Percentiles rank a stretch among this genome's conserved stretches.
phyloP scores from a whole-genome alignment of 2,113 vertebrate species.

The Atrichornis clamosus region DNA sequence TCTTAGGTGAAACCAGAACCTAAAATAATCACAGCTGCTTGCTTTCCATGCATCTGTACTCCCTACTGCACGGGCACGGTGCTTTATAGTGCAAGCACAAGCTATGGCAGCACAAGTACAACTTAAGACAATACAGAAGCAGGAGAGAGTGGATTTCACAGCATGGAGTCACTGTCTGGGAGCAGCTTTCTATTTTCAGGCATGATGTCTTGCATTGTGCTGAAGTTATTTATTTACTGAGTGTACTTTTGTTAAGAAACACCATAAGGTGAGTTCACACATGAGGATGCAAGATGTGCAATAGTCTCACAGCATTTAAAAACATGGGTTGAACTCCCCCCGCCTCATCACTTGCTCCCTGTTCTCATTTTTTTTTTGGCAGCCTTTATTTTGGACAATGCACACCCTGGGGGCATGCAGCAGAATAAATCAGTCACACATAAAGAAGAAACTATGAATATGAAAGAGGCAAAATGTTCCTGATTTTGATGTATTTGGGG shows the following conservation, averaged over 20 bases:
- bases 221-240: not conserved
- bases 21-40: not conserved
- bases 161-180: not conserved
- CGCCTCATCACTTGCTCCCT: not conserved
- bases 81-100: not conserved
- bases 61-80: not conserved
- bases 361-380: conserved; percentile 14
- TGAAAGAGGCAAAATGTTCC: conserved; percentile 40
- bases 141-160: not conserved
- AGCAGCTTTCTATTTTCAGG: conserved; percentile 17
- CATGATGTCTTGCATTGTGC: not conserved
- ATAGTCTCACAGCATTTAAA: conserved; percentile 2
- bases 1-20: not conserved
- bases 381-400: conserved; percentile 65
- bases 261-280: conserved; percentile 24
- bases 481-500: conserved; percentile 10
- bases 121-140: not conserved
- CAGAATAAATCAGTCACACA: conserved; percentile 59
- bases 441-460: conserved; percentile 57
- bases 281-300: not conserved
- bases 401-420: conserved; percentile 33
- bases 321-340: not conserved
- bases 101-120: not conserved
- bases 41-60: not conserved
- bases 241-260: not conserved